A percentile compares a stretch with the other conserved stretches of the same genome.
Conservation (phyloP, 2,888 invertebrate species). For the Cheilosia vulpina region DNA sequence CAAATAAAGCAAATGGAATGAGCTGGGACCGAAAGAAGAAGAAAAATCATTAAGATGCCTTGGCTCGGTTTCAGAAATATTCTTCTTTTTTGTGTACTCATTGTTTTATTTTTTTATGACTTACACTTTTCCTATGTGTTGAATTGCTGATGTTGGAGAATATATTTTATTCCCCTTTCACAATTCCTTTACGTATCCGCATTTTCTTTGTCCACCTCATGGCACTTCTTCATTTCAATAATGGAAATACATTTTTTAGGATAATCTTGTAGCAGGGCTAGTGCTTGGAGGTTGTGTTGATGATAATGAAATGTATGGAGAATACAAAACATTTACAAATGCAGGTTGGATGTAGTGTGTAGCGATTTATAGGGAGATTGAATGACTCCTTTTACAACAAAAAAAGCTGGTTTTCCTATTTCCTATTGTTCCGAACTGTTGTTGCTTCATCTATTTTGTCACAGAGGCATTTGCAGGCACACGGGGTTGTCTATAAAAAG, state of each 20-base stretch:
- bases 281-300: constrained; percentile 25
- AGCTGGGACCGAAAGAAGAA: constrained; percentile 55
- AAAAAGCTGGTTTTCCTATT: background rate
- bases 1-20: constrained; percentile 54
- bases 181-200: constrained; percentile 6
- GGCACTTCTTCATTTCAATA: constrained; percentile 67
- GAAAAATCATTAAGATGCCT: constrained; percentile 72
- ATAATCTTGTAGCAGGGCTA: constrained; percentile 58
- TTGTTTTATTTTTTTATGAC: constrained; percentile 24
- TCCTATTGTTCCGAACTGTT: constrained; percentile 24
- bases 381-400: background rate
- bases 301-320: constrained; percentile 37
- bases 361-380: constrained; percentile 22
- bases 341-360: constrained; percentile 8
- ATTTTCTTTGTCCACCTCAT: constrained; percentile 61
- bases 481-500: too few relatives aligned
- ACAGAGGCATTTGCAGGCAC: too few relatives aligned
- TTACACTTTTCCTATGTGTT: constrained; percentile 15
- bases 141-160: constrained; percentile 22
- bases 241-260: constrained; percentile 70
- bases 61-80: constrained; percentile 64
- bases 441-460: constrained; percentile 49
- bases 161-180: constrained; percentile 40
- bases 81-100: constrained; percentile 64
- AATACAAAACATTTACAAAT: constrained; percentile 12